Evolutionary conservation across 2,113 vertebrate species (phyloP).

Genomic region (Erythrocercus mccallii): DNA sequence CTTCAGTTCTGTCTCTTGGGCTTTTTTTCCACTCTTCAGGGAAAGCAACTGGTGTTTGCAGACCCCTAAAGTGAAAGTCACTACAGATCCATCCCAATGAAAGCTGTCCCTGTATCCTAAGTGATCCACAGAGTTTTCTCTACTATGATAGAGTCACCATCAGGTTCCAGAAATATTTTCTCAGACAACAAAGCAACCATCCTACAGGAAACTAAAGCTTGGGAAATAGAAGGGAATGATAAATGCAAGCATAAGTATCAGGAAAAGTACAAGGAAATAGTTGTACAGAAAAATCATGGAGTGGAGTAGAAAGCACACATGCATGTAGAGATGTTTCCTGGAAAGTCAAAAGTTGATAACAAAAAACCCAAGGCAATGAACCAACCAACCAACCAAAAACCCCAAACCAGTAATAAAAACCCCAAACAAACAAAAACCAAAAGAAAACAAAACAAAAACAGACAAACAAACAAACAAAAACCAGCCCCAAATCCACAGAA

Average conservation of each 20-base stretch:
- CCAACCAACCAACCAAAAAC: not conserved
- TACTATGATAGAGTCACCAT: not conserved
- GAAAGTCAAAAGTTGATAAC: not conserved
- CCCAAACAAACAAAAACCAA: not conserved
- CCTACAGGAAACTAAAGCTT: not conserved
- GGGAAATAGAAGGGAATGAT: not conserved
- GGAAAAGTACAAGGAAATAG: not conserved
- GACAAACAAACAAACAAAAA: not conserved
- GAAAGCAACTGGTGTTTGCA: not conserved
- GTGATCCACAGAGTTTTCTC: accelerated
- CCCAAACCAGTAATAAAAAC: not conserved
- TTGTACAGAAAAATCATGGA: not conserved
- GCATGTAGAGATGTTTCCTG: not conserved
- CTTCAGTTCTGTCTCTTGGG: not conserved
- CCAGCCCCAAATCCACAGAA: not conserved
- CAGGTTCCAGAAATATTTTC: not conserved
- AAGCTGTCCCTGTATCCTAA: accelerated
- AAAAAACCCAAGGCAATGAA: not conserved
- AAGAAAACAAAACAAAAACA: not conserved
- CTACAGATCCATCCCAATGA: not conserved
- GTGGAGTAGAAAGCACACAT: not conserved
- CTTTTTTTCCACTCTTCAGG: not conserved
- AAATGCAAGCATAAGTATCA: not conserved
- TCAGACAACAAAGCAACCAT: not conserved
- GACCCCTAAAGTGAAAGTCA: not conserved